These are phyloP conservation scores for Drosophila quadrilineata DNA, from an alignment of 1,140 invertebrate genomes.

Conservation along the genomic window DNA sequence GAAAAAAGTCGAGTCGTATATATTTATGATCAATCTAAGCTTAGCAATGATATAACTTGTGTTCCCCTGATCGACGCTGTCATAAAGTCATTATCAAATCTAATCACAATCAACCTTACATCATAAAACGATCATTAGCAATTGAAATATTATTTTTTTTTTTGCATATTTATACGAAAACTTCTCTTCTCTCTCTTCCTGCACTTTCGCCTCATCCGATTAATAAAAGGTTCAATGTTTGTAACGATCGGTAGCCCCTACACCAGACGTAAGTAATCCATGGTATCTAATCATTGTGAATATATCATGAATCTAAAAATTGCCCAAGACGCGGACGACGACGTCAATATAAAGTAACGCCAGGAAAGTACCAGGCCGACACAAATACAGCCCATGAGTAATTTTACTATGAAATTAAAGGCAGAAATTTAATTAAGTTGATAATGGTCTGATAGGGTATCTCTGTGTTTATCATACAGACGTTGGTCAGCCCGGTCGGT, in stretches of 20 bases:
- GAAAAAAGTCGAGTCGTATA: too few relatives aligned
- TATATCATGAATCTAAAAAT: slow-evolving; percentile 7
- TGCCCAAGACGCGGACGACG: too few relatives aligned
- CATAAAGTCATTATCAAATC: background rate
- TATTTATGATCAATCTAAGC: background rate
- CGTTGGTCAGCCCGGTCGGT: background rate
- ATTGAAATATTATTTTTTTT: background rate
- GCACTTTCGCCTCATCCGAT: background rate
- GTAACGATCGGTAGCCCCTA: background rate
- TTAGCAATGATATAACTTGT: background rate
- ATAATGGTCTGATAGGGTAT: slow-evolving; percentile 5
- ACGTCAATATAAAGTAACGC: background rate
- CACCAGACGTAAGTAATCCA: too few relatives aligned
- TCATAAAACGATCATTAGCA: background rate
- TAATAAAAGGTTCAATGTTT: slow-evolving; percentile 1
- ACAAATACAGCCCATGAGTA: slow-evolving; percentile 27
- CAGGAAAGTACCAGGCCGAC: slow-evolving; percentile 9
- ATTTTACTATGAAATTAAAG: slow-evolving; percentile 12
- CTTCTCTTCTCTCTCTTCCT: background rate
- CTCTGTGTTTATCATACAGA: slow-evolving; percentile 1
- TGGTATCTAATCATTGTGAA: slow-evolving; percentile 18
- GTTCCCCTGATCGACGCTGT: background rate
- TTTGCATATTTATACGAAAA: background rate
- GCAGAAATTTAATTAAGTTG: background rate
- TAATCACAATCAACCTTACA: slow-evolving; percentile 5